phyloP scores from a whole-genome alignment of 53 echinoderm and acorn worm genomes.

The Arbacia lixula region DNA sequence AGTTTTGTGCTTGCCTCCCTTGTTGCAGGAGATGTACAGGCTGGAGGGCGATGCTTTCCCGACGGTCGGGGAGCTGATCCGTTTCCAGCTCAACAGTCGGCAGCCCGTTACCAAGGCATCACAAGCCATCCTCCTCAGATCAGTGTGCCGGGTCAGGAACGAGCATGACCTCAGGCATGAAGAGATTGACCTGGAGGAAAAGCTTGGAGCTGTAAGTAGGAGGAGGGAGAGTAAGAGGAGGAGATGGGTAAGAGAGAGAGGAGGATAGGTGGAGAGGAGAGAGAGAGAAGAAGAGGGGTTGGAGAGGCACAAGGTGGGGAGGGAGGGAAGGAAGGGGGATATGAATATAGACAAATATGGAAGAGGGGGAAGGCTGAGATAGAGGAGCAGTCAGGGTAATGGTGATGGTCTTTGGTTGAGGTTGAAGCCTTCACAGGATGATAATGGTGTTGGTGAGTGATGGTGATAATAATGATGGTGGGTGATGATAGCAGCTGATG shows the following conservation, averaged over 20 bases:
- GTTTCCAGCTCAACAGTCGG: slow-evolving; percentile 67
- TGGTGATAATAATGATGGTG: too few species aligned
- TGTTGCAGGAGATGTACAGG: slow-evolving; percentile 66
- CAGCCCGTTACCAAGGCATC: slow-evolving; percentile 80
- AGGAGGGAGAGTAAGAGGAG: neutral
- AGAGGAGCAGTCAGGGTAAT: too few species aligned
- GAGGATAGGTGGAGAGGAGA: neutral
- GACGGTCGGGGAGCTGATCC: slow-evolving; percentile 72
- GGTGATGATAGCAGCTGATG: too few species aligned
- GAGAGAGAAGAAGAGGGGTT: neutral
- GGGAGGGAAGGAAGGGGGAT: neutral
- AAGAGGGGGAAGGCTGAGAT: too few species aligned
- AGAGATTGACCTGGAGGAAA: slow-evolving; percentile 82
- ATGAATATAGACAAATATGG: too few species aligned
- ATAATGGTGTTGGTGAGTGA: too few species aligned
- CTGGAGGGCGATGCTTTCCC: slow-evolving; percentile 80
- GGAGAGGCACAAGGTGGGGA: neutral
- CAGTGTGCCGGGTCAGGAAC: slow-evolving; percentile 74
- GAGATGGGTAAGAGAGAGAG: neutral
- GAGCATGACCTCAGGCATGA: slow-evolving; percentile 92
- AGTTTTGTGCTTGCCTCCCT: too few species aligned
- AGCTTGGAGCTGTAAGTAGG: slow-evolving; percentile 81
- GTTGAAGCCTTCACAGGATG: too few species aligned
- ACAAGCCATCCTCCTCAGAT: slow-evolving; percentile 67
- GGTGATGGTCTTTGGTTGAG: too few species aligned